Percentiles rank a stretch among this genome's conserved stretches.
Evolutionary conservation across 2,797 vertebrate species (phyloP).

Genomic region (Notoglanidium macrostoma): DNA sequence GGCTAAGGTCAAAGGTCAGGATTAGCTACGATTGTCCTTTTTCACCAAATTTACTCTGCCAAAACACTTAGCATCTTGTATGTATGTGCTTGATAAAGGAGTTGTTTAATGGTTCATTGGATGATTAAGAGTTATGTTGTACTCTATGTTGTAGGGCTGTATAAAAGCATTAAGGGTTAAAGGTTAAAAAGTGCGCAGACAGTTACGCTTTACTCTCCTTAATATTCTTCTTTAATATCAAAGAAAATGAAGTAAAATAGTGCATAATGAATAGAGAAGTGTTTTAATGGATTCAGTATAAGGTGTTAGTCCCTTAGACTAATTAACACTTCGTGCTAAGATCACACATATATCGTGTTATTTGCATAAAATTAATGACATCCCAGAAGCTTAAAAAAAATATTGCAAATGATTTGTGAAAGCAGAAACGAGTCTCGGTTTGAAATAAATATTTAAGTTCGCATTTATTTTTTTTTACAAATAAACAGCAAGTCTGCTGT

Average conservation of each 20-base stretch:
- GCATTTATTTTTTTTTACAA: too few species aligned
- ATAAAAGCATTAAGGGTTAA: not conserved
- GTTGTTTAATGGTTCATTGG: not conserved
- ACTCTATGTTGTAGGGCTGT: not conserved
- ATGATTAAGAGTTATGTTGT: not conserved
- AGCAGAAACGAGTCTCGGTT: not conserved
- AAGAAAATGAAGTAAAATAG: not conserved
- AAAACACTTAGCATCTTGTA: not conserved
- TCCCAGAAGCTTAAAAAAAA: not conserved
- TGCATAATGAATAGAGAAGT: not conserved
- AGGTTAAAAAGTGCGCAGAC: not conserved
- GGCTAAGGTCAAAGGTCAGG: constrained; percentile 16
- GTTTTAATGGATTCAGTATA: not conserved
- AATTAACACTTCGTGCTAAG: not conserved
- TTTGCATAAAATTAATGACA: not conserved
- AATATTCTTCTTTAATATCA: not conserved
- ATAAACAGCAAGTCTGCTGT: not conserved
- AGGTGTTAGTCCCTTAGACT: not conserved
- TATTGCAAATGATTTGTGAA: not conserved
- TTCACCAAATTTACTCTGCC: not conserved
- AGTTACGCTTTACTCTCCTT: not conserved
- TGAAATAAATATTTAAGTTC: not conserved
- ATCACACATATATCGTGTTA: not conserved
- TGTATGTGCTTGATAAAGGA: too few species aligned
- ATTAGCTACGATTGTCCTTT: not conserved